These are phyloP conservation scores for Pangasianodon hypophthalmus DNA, from an alignment of 2,113 vertebrate species.

Conservation along the genomic window DNA sequence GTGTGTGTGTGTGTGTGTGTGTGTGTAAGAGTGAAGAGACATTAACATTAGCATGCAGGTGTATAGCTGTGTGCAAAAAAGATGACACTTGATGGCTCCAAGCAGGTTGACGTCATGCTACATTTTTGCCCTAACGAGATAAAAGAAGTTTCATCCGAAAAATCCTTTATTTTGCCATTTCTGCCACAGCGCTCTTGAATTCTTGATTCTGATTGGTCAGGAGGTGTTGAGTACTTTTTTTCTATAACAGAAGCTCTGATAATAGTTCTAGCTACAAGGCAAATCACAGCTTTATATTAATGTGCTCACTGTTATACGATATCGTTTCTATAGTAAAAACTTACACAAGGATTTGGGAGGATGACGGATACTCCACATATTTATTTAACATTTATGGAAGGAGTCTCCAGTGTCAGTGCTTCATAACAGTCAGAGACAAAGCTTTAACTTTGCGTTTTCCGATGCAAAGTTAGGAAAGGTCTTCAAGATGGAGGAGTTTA, in stretches of 20 bases:
- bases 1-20: background rate
- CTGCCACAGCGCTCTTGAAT: background rate
- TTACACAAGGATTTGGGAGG: no score
- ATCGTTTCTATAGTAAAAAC: no score
- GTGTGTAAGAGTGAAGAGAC: background rate
- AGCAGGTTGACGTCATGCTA: background rate
- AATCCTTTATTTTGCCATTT: background rate
- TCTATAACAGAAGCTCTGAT: no score
- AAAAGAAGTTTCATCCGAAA: background rate
- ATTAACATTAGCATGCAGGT: background rate
- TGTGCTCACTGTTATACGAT: no score
- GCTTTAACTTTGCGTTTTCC: background rate
- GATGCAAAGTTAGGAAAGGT: no score
- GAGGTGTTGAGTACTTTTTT: no score
- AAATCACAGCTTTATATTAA: background rate
- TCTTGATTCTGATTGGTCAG: no score
- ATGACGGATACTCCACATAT: no score
- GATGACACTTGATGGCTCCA: background rate
- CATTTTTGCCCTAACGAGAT: background rate
- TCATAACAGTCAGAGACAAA: background rate
- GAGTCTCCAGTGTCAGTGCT: background rate
- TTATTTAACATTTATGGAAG: background rate
- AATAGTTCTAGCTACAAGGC: background rate
- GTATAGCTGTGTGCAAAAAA: background rate
- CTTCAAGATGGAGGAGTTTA: no score